Conservation (phyloP, 1,140 invertebrate genomes). For the Amphibalanus amphitrite region DNA sequence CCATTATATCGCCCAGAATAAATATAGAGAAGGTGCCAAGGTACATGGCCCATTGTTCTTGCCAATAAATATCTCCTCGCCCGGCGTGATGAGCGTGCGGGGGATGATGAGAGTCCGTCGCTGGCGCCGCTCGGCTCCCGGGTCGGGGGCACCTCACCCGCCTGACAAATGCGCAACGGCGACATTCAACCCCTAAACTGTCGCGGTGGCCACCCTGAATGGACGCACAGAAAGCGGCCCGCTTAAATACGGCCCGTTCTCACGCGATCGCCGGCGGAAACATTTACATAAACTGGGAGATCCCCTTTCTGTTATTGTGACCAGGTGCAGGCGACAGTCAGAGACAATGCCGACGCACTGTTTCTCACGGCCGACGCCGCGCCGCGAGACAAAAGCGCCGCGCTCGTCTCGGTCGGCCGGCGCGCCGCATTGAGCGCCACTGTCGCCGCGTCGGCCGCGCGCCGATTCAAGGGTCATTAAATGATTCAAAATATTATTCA, state of each 20-base stretch:
- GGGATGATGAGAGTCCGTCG: not conserved
- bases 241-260: not conserved
- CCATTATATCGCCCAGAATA: not conserved
- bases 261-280: not conserved
- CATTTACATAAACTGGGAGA: conserved; percentile 1
- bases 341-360: not conserved
- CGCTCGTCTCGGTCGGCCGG: not conserved
- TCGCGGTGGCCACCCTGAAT: not conserved
- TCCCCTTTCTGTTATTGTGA: not conserved
- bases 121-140: no score
- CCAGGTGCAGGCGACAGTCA: not conserved
- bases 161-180: not conserved
- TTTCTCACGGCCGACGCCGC: not conserved
- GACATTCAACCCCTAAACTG: not conserved
- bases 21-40: conserved; percentile 1
- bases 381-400: not conserved
- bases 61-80: not conserved
- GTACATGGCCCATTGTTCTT: not conserved
- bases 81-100: not conserved
- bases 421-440: not conserved
- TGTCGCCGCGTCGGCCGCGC: not conserved
- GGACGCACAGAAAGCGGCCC: not conserved
- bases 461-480: not conserved
- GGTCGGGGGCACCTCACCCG: not conserved
- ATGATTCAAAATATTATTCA: conserved; percentile 1